Evolutionary conservation across 2,888 invertebrate species (phyloP), one percentile per base, ranked within the genome.

Genomic region (Cantharis lateralis): DNA sequence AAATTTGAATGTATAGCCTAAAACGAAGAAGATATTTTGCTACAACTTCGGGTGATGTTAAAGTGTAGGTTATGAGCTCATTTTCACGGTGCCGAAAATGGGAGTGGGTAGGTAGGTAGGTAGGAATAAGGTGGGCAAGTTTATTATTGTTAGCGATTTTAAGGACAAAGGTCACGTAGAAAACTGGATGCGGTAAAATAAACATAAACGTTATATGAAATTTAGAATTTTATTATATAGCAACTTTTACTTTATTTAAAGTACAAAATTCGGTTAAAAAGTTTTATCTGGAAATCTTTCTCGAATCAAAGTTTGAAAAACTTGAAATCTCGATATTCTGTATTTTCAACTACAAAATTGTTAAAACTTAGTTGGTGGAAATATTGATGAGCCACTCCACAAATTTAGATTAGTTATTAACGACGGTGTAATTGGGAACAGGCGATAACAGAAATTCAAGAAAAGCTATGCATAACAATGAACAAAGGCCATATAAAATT

Each of bases 391-490:
- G 72, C 66, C 72, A 68, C 72, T 75, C 78, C 72, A 75, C 78
- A 78, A 78, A 78, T 78, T 78, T 78, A 78, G 75, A 78, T 78
- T 74, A 78, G 78, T 75, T 78, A 78, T 78, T 78, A 78, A 78
- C 78, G 78, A 68, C 64, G 15, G 32, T 64, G 66, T 78, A 78
- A 78, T 78, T 78, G 78, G 74, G 75, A 78, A 78, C 75, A 75
- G 72, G 72, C 78, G 78, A 78, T 78, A 78, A 78, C 75, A 70
- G 66, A 73, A 28, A 78, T 72, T 78, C 78, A 62, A 72, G 64
- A 75, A 74, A 77, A 75, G 78, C 75, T 75, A 75, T 78, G 78
- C 75, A 78, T 78, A 75, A 70, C 72, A 78, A 78, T 78, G 75
- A 78, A 74, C 64, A 20, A 26, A 18, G 70, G 11, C 61, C 69